Evolutionary conservation across 2,113 vertebrate genomes (phyloP).

Genomic region (Calcarius ornatus): DNA sequence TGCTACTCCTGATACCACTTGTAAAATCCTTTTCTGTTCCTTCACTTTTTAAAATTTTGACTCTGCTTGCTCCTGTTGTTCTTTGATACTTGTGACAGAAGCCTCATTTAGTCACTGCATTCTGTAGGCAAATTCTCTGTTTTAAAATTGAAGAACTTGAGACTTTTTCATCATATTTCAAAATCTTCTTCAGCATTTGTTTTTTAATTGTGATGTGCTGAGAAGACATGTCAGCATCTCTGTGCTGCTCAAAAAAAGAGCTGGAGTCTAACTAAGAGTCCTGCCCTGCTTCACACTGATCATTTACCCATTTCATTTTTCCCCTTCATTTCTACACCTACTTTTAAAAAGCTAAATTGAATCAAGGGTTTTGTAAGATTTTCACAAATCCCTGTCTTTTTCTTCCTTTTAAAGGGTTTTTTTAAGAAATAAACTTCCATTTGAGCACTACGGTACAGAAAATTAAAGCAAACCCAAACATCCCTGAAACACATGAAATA

Average conservation of each 20-base stretch:
- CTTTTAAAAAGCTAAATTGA: background rate
- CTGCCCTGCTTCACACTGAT: background rate
- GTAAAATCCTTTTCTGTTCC: background rate
- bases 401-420: background rate
- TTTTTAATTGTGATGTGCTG: background rate
- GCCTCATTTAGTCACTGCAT: background rate
- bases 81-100: background rate
- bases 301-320: background rate
- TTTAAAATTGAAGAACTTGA: background rate
- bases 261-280: background rate
- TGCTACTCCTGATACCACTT: background rate
- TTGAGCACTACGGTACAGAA: background rate
- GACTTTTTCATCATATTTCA: background rate
- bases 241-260: background rate
- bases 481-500: background rate
- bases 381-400: background rate
- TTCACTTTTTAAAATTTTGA: background rate
- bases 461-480: background rate
- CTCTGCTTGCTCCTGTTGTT: background rate
- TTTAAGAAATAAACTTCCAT: background rate
- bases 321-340: background rate
- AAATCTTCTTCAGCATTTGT: background rate
- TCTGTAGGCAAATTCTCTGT: background rate
- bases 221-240: background rate
- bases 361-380: background rate